These are phyloP conservation scores for Pristis pectinata DNA, from an alignment of 2,797 vertebrate species.

Conservation along the genomic window DNA sequence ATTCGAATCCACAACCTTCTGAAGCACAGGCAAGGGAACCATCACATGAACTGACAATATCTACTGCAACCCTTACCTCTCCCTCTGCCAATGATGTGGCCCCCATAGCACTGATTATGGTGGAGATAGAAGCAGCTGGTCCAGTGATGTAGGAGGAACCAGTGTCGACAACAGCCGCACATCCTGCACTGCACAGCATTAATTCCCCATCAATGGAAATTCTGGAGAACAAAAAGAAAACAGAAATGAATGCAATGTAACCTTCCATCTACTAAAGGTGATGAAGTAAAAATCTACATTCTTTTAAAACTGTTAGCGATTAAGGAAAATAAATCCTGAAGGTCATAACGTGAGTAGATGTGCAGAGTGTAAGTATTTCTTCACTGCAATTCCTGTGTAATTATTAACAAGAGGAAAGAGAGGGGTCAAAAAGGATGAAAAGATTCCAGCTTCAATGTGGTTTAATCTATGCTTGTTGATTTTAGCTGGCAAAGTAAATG, in stretches of 20 bases:
- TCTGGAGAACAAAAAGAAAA: slow-evolving; percentile 51
- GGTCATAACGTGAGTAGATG: neutral
- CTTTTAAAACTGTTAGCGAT: neutral
- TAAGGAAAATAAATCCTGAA: neutral
- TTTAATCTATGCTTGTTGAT: too few relatives aligned
- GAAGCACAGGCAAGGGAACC: neutral
- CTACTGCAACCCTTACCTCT: slow-evolving; percentile 56
- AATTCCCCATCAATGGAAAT: slow-evolving; percentile 72
- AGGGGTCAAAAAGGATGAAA: too few relatives aligned
- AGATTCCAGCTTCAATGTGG: too few relatives aligned
- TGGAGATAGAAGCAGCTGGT: slow-evolving; percentile 71
- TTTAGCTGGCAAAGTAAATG: too few relatives aligned
- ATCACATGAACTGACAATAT: too few relatives aligned
- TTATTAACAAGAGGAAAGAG: too few relatives aligned
- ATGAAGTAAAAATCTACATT: neutral
- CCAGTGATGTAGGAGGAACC: slow-evolving; percentile 89
- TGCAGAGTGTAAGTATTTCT: neutral
- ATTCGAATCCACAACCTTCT: neutral
- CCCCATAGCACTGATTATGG: slow-evolving; percentile 77
- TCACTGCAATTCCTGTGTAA: too few relatives aligned
- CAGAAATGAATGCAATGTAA: neutral
- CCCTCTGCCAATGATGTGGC: slow-evolving; percentile 68
- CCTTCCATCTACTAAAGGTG: too few relatives aligned
- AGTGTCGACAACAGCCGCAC: slow-evolving; percentile 78
- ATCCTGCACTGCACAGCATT: slow-evolving; percentile 78